Evolutionary conservation across 2,113 vertebrate genomes (phyloP).

Genomic region (Opisthocomus hoazin): DNA sequence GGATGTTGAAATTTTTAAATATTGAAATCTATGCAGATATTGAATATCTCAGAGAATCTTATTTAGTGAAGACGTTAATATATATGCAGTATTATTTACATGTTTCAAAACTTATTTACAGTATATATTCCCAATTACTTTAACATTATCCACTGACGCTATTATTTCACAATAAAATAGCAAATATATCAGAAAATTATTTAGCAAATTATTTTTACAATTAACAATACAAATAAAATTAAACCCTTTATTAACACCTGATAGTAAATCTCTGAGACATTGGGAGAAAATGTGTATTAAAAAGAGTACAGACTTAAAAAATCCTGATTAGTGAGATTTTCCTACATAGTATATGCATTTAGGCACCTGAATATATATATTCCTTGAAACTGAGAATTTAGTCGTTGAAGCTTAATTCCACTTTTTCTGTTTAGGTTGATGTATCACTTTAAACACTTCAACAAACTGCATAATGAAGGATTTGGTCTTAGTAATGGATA

Average conservation of each 20-base stretch:
- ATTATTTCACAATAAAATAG: not conserved
- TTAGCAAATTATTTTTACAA: not conserved
- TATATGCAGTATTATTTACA: not conserved
- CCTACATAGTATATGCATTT: not conserved
- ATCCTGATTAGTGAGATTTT: not conserved
- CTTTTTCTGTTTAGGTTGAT: slow-evolving; percentile 7
- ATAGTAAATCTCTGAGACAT: not conserved
- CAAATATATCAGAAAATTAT: not conserved
- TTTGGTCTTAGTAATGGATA: slow-evolving; percentile 52
- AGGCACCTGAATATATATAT: not conserved
- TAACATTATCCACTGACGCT: not conserved
- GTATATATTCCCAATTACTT: not conserved
- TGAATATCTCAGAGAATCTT: not conserved
- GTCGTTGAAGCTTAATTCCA: slow-evolving; percentile 3
- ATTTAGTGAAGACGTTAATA: not conserved
- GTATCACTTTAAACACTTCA: slow-evolving; percentile 9
- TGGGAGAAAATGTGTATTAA: not conserved
- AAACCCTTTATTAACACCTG: not conserved
- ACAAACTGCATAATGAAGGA: slow-evolving; percentile 30
- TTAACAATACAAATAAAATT: not conserved
- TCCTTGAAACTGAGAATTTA: not conserved
- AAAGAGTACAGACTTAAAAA: not conserved
- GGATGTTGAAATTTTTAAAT: not conserved
- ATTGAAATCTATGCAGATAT: not conserved
- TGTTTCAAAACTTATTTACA: not conserved